Evolutionary conservation across 2,113 vertebrate genomes (phyloP), one percentile per base, ranked within the genome.

Genomic region (Riparia riparia): DNA sequence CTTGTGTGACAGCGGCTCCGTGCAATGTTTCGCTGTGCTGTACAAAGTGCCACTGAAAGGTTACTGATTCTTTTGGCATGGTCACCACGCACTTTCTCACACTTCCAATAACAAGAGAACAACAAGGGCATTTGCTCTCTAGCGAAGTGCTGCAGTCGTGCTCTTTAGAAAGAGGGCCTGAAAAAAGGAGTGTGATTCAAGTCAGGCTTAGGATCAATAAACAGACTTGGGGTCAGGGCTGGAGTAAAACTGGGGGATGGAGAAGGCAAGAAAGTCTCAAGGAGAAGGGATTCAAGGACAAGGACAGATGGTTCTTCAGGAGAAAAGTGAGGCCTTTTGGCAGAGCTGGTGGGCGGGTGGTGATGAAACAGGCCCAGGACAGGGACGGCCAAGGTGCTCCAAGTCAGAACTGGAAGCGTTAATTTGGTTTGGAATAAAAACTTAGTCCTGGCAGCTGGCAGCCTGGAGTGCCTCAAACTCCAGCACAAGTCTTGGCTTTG

Each of bases 31-130:
- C 90, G 17, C 54, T 63, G 79, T 3, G 2, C 71, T 72, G 37
- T 65, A 70, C 53, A 44, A 86, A 66, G 41, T 68, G 54, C 80
- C 80, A 44, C 56, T 19, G 88, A 81, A 66, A 95, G 89, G 70
- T 95, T 87, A 74, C 82, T 42, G 53, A 31, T 21, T 61, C 45
- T 49, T 80, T 86, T 93, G 85, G 45, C 76, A 81, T 71, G 69
- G 86, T 64, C 60, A 82, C 77, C 68, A 49, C 6, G 0, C 76
- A 9, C 88, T 90, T 95, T 72, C 72, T 96, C 88, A 91, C 90
- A 91, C 86, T 91, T 88, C 53, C 93, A 90, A 57, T 91, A 96
- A 91, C 93, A 93, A 88, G 92, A 68, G 91, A 81, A 90, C 78
- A 93, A 87, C 88, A 92, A 96, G 95, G 89, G 76, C 86, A 86